Evolutionary conservation across 37 sponge, comb jelly and placozoan genomes (phyloP).

Genomic region (Cliona cf. orientalis): DNA sequence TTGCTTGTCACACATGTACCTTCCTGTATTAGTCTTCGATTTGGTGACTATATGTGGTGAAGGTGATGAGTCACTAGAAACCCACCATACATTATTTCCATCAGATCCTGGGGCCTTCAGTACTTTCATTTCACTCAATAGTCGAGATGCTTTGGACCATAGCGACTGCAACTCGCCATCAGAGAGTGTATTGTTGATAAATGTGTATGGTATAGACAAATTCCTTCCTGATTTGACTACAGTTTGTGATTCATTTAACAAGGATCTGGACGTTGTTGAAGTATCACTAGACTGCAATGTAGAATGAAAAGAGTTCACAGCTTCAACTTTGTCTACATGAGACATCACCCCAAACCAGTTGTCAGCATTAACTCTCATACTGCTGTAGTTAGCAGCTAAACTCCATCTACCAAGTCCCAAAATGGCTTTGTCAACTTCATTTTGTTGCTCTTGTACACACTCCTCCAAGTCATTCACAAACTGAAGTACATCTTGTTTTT

Average conservation of each 20-base stretch:
- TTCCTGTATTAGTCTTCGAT: neutral
- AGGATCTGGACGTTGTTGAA: neutral
- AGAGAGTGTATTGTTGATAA: neutral
- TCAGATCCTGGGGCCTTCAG: neutral
- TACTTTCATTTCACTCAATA: neutral
- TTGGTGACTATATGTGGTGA: neutral
- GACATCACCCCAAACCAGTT: neutral
- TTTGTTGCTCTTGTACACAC: slow-evolving; percentile 18
- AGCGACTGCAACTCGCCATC: neutral
- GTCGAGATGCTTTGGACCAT: neutral
- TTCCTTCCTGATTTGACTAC: no score
- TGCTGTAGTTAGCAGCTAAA: neutral
- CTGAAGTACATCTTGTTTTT: neutral
- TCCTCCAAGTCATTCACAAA: neutral
- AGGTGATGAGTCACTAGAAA: neutral
- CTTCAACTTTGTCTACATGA: neutral
- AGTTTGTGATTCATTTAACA: neutral
- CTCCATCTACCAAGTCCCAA: neutral
- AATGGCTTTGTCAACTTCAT: slow-evolving; percentile 1
- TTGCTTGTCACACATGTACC: neutral
- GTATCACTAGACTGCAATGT: neutral
- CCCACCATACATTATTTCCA: neutral
- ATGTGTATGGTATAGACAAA: neutral
- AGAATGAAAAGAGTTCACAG: neutral
- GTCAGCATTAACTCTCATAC: neutral